Percentiles rank a stretch among this genome's conserved stretches.
Evolutionary conservation across 2,888 invertebrate species (phyloP).

Genomic region (Drosophila bunnanda): DNA sequence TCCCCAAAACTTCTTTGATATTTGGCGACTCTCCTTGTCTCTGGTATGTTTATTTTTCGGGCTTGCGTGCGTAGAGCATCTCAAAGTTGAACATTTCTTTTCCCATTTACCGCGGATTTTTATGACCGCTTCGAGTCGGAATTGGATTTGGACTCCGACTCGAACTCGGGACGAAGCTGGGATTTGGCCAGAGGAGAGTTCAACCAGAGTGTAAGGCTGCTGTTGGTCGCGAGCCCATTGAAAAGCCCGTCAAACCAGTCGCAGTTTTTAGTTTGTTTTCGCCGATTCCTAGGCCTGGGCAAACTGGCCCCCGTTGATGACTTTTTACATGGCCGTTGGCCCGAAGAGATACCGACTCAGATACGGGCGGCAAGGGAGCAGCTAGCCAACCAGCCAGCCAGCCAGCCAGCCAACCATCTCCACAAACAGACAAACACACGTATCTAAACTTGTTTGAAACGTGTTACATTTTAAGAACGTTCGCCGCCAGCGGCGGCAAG

Average conservation of each 20-base stretch:
- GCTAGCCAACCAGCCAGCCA: constrained; percentile 7
- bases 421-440: constrained; percentile 56
- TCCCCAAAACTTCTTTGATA: constrained; percentile 46
- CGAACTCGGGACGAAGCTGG: constrained; percentile 33
- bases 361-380: constrained; percentile 23
- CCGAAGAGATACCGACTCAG: constrained; percentile 59
- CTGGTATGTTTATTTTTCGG: constrained; percentile 35
- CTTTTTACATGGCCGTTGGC: constrained; percentile 69
- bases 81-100: constrained; percentile 47
- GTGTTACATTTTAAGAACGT: constrained; percentile 79
- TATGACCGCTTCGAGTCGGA: constrained; percentile 63
- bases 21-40: constrained; percentile 36
- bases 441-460: constrained; percentile 80
- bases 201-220: constrained; percentile 52
- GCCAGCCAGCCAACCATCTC: constrained; percentile 19
- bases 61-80: constrained; percentile 51
- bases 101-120: constrained; percentile 60
- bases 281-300: constrained; percentile 66
- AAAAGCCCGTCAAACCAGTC: constrained; percentile 77
- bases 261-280: constrained; percentile 55
- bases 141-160: constrained; percentile 38
- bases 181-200: constrained; percentile 55
- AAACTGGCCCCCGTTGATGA: constrained; percentile 69
- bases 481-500: constrained; percentile 78
- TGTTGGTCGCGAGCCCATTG: constrained; percentile 65